A percentile compares a stretch with the other conserved stretches of the same genome.
phyloP scores from a whole-genome alignment of 1,140 invertebrate genomes.

The Drosophila insularis region DNA sequence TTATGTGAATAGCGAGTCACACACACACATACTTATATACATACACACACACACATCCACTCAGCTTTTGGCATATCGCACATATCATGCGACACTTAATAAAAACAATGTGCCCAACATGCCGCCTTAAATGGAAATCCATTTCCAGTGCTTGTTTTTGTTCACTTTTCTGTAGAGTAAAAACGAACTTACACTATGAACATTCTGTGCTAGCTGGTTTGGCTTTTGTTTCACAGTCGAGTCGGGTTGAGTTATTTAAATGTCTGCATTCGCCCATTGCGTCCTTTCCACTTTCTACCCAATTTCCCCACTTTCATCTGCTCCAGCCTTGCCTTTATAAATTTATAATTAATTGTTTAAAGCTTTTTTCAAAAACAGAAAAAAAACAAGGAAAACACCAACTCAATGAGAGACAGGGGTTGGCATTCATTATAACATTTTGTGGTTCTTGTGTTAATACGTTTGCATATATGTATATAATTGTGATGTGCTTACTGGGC shows the following conservation, averaged over 20 bases:
- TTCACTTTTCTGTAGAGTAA: conserved; percentile 36
- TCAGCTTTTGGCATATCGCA: conserved; percentile 48
- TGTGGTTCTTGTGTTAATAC: conserved; percentile 64
- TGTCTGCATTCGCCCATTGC: conserved; percentile 52
- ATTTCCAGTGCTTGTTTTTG: conserved; percentile 73
- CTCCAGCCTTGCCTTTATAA: conserved; percentile 49
- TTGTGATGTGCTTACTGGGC: conserved; percentile 17
- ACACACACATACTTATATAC: conserved; percentile 21
- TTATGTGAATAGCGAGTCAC: conserved; percentile 66
- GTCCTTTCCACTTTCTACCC: neutral
- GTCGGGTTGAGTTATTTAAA: conserved; percentile 68
- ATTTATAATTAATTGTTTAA: conserved; percentile 82
- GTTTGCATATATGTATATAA: conserved; percentile 15
- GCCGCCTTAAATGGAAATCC: conserved; percentile 81
- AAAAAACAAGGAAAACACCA: neutral
- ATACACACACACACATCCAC: conserved; percentile 18
- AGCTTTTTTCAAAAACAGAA: conserved; percentile 45
- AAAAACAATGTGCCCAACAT: conserved; percentile 82
- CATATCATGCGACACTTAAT: conserved; percentile 82
- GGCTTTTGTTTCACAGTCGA: conserved; percentile 29
- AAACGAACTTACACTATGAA: conserved; percentile 7
- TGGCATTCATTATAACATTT: conserved; percentile 55
- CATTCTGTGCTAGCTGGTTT: conserved; percentile 16
- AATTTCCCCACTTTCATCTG: neutral
- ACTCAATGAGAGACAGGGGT: conserved; percentile 17